phyloP scores from a whole-genome alignment of 2,797 vertebrate species.

The Darevskia nairensis region DNA sequence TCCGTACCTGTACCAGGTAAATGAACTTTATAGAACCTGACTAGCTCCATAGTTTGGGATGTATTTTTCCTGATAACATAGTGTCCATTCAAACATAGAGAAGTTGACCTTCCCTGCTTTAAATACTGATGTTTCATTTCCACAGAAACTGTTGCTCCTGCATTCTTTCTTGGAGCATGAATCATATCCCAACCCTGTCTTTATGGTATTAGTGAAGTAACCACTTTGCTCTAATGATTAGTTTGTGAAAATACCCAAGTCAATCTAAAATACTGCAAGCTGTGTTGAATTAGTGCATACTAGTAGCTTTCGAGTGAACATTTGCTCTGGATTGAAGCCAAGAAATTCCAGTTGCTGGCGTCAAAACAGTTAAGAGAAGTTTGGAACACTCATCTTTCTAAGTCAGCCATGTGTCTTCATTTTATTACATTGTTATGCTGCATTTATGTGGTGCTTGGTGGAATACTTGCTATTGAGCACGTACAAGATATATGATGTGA shows the following conservation, averaged over 20 bases:
- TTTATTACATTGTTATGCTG: slow-evolving; percentile 9
- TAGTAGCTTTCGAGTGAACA: not conserved
- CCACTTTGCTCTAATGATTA: not conserved
- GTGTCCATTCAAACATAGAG: not conserved
- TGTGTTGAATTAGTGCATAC: slow-evolving; percentile 13
- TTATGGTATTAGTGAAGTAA: slow-evolving; percentile 34
- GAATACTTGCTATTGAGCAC: not conserved
- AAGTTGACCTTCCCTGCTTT: not conserved
- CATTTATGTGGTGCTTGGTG: slow-evolving; percentile 30
- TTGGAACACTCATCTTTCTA: slow-evolving; percentile 6
- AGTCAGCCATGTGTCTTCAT: slow-evolving; percentile 12
- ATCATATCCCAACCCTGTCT: not conserved
- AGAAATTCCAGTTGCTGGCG: slow-evolving; percentile 16
- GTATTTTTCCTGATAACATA: not conserved
- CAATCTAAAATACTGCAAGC: not conserved
- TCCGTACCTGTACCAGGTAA: not conserved
- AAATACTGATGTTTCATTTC: not conserved
- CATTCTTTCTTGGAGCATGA: slow-evolving; percentile 29
- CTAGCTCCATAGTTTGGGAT: not conserved
- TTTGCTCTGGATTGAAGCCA: slow-evolving; percentile 5
- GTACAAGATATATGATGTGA: slow-evolving; percentile 22
- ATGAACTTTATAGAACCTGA: not conserved
- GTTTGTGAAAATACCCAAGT: slow-evolving; percentile 12
- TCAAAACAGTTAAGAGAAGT: slow-evolving; percentile 36
- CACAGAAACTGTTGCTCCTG: not conserved